Conservation (phyloP, 2,113 vertebrate genomes). For the Vulpes ferrilata region DNA sequence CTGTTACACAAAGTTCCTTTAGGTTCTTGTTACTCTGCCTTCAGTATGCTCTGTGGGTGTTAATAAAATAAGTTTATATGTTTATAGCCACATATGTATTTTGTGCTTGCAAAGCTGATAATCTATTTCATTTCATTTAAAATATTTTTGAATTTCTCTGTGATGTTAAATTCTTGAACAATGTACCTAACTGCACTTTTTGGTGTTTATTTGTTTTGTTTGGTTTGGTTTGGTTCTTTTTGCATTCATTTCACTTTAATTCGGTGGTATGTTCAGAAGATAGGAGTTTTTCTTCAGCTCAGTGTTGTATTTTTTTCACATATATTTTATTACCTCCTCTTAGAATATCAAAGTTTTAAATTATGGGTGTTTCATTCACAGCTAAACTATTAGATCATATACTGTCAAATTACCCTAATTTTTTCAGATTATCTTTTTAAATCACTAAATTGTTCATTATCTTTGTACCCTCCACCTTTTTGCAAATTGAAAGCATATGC, state of each 20-base stretch:
- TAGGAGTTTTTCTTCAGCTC: background rate
- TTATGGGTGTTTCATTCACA: background rate
- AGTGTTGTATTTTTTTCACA: background rate
- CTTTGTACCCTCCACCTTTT: background rate
- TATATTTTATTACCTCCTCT: background rate
- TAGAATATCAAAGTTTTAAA: background rate
- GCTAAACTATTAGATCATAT: background rate
- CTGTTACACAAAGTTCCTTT: background rate
- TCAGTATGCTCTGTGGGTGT: background rate
- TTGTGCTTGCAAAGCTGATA: background rate
- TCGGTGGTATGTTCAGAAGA: background rate
- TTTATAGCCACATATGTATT: background rate
- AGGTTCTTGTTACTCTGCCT: background rate
- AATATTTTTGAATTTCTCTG: background rate
- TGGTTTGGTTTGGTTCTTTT: background rate
- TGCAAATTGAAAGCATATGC: background rate
- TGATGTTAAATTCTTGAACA: background rate
- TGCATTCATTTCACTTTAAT: background rate
- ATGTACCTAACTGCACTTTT: background rate
- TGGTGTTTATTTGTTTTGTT: background rate
- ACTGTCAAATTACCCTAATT: background rate
- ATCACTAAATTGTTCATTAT: background rate
- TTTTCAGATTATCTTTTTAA: background rate
- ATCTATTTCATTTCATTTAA: constrained; percentile 11
- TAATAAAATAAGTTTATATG: background rate